Base-by-base conservation (phyloP, 2,888 invertebrate species). In the Apoda limacodes region DNA sequence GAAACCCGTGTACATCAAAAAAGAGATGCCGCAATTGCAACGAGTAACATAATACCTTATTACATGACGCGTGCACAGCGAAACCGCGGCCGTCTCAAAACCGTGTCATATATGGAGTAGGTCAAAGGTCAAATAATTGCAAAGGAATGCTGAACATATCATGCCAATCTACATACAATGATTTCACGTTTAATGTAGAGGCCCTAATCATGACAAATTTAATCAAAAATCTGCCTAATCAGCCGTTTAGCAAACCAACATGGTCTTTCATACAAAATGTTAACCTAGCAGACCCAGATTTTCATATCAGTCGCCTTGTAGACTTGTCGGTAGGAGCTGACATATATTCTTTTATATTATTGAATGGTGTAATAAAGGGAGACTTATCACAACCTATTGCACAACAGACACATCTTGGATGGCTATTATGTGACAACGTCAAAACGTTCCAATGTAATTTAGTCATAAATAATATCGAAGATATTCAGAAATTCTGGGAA, bases 121-220 rank as follows among this genome's bases (percentile, higher is more conserved):
- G 38, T 9, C 20, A 30, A 9, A 39, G 29, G 17, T 31, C 30
- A 28, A 40, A 25, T 11, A 38, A 27, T 9, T 38, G 43, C 14
- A 39, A 39, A 22, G 41, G 39, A n/a, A 27, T 9, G 11, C 14
- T 39, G 2, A 30, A 28, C 9, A 14, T 40, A 5, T 22, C 7
- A 12, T 33, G 35, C 15, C 5, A 3, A 9, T 28, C 39, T 4
- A 7, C 13, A 2, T 14, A 19, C 13, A 28, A 11, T 9, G 25
- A 33, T 5, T 39, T 15, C 13, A 12, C 31, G 6, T 30, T 39
- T 5, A 25, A 24, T 9, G 21, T 29, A 2, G 26, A 37, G 1
- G 35, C 19, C 9, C 11, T 32, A 6, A 30, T 40, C 2, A 37
- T 40, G 37, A 37, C 34, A 9, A 34, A 19, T 9, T 20, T 32